These are phyloP conservation scores for Australoheros scitulus DNA, from an alignment of 2,113 vertebrate species.

Conservation along the genomic window DNA sequence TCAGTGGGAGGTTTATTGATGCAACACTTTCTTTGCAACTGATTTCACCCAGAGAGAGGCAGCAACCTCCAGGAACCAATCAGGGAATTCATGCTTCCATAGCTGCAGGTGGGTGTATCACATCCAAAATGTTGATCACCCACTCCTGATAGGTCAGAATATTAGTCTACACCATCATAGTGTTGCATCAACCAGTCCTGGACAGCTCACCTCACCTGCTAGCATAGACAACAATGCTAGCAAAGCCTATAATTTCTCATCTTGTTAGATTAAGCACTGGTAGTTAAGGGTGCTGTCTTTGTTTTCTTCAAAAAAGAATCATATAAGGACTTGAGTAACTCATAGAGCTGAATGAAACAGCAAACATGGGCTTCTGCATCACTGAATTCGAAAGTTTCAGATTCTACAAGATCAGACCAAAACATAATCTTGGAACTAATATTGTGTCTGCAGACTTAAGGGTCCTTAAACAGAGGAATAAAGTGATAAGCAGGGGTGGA, in stretches of 20 bases:
- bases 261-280: neutral
- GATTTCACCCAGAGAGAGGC: neutral
- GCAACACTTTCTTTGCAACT: neutral
- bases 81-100: neutral
- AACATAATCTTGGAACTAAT: neutral
- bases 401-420: neutral
- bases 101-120: neutral
- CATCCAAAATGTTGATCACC: neutral
- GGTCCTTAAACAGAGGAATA: neutral
- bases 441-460: neutral
- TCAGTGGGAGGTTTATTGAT: neutral
- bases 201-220: neutral
- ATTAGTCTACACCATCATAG: neutral
- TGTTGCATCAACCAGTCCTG: neutral
- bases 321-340: neutral
- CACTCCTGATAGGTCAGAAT: neutral
- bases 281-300: neutral
- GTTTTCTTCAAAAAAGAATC: neutral
- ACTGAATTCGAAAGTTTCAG: neutral
- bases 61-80: neutral
- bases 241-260: neutral
- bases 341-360: too few relatives aligned
- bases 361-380: neutral
- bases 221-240: neutral
- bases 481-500: neutral